These are phyloP conservation scores for Copidosoma floridanum DNA, from an alignment of 1,140 invertebrate genomes.

Conservation along the genomic window DNA sequence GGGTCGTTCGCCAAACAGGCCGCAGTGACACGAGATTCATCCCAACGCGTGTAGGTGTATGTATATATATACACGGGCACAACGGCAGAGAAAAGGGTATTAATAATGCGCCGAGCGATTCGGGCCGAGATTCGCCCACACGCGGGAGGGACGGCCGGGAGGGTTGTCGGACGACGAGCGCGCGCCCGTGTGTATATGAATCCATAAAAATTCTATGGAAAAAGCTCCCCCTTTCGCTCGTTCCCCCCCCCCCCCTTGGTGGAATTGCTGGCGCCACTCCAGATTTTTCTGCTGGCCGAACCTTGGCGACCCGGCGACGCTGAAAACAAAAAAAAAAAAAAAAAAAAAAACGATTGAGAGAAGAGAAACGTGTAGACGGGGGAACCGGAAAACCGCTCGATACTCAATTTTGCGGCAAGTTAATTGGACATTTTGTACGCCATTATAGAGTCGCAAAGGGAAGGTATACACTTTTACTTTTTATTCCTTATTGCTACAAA, in stretches of 20 bases:
- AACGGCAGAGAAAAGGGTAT: slow-evolving; percentile 14
- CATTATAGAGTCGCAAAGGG: slow-evolving; percentile 29
- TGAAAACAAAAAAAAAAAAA: too few relatives aligned
- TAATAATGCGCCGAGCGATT: slow-evolving; percentile 27
- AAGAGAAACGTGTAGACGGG: too few relatives aligned
- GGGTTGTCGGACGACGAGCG: too few relatives aligned
- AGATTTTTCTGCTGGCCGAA: slow-evolving; percentile 30
- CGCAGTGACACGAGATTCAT: too few relatives aligned
- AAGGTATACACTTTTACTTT: too few relatives aligned
- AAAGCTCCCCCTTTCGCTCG: slow-evolving; percentile 12
- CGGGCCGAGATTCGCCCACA: slow-evolving; percentile 4
- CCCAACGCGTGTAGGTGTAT: too few relatives aligned
- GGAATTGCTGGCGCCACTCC: slow-evolving; percentile 34
- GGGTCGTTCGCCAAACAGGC: too few relatives aligned
- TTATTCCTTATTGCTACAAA: too few relatives aligned
- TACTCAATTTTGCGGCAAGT: slow-evolving; percentile 32
- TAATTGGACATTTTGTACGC: slow-evolving; percentile 39
- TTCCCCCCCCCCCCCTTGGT: slow-evolving; percentile 28
- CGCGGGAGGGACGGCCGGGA: too few relatives aligned
- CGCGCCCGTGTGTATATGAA: slow-evolving; percentile 30
- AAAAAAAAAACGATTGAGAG: too few relatives aligned
- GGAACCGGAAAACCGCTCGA: too few relatives aligned
- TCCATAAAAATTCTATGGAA: slow-evolving; percentile 38
- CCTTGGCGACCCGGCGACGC: too few relatives aligned
- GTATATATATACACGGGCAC: neutral